Percentiles rank a stretch among this genome's conserved stretches.
These are phyloP conservation scores for Cephalotes varians DNA, from an alignment of 2,888 invertebrate species.

Conservation along the genomic window DNA sequence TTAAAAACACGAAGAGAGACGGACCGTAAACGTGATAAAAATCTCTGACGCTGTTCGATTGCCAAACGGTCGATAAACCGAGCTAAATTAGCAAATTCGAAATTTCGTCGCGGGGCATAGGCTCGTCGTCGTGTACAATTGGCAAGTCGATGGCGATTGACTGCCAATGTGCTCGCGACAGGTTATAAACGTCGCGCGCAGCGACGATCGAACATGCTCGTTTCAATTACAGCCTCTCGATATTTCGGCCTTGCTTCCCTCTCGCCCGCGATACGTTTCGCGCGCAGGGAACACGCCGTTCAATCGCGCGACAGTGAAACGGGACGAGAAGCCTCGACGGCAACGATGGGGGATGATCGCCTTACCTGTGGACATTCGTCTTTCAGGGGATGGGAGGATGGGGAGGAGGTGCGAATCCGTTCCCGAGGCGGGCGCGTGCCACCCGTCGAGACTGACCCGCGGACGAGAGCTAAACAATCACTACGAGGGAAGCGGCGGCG, in stretches of 20 bases:
- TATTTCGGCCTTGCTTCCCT: background rate
- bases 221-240: slow-evolving; percentile 11
- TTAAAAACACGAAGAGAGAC: background rate
- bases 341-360: slow-evolving; percentile 13
- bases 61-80: slow-evolving; percentile 25
- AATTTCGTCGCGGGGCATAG: background rate
- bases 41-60: background rate
- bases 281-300: no score
- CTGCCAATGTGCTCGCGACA: slow-evolving; percentile 7
- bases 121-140: slow-evolving; percentile 28
- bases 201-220: slow-evolving; percentile 7
- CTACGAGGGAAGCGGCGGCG: slow-evolving; percentile 14
- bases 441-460: background rate
- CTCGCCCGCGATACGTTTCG: background rate
- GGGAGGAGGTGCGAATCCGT: background rate
- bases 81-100: slow-evolving; percentile 17
- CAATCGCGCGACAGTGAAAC: background rate
- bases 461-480: slow-evolving; percentile 8
- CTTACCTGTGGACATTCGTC: slow-evolving; percentile 49
- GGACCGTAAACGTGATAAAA: background rate
- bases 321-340: background rate
- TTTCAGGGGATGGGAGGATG: background rate
- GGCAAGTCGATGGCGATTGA: slow-evolving; percentile 32
- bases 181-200: slow-evolving; percentile 19
- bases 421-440: background rate